Base-by-base conservation (phyloP, 1,140 invertebrate species). In the Monochamus saltuarius region DNA sequence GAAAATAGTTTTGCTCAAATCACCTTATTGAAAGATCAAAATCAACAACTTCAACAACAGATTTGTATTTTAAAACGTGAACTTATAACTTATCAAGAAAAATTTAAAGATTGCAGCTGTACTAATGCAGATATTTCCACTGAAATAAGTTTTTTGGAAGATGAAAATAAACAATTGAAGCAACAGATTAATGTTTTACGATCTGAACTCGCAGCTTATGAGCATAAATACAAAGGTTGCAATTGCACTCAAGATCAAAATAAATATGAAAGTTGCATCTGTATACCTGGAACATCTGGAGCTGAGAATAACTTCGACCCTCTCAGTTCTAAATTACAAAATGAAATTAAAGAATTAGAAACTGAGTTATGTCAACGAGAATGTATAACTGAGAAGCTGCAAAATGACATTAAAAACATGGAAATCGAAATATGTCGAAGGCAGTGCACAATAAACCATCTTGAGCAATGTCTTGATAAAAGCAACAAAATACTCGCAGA, bases 401-500 rank as follows among this genome's bases (percentile, higher is more conserved):
- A 10, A 7, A 35, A 40, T 10, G 40, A 42, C 9, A 17, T 54
- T 16, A 37, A 13, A n/a, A 19, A 47, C 2, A 10, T 57, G 4
- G 35, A 47, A n/a, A 29, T 29, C 10, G 29, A 57, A 50, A 16
- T 57, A 2, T 47, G 37, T 34, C 19, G 10, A n/a, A 57, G 40
- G n/a, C 14, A 50, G 22, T 49, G 34, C 11, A 39, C 14, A 10
- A 45, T 56, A 43, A 56, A n/a, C 7, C 43, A 35, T 34, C 40
- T 56, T 1, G 53, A 56, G 38, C 16, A 35, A 13, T 56, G 53
- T 35, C 38, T 56, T 14, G 39, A 56, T 45, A 56, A 35, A 9
- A 56, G 53, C 22, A 56, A 56, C 22, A 13, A 29, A 17, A 56
- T 56, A n/a, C 22, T 56, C 9, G 53, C 10, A 13, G 38, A 56